Conservation (phyloP, 2,888 invertebrate genomes). For the Fissipunctia ypsillon region DNA sequence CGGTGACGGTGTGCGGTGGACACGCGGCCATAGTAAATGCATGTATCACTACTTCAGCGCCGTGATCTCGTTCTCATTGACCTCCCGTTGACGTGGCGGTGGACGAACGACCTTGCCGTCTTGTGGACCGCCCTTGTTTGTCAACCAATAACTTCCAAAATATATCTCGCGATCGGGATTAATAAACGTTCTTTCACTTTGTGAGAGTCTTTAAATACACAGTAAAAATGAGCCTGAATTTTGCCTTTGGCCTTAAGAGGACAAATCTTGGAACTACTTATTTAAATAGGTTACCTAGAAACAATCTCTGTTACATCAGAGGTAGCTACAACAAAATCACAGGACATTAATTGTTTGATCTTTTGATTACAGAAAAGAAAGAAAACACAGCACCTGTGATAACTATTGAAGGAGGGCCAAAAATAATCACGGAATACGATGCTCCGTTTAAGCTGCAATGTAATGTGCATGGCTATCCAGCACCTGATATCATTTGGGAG, state of each 20-base stretch:
- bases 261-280: too few relatives aligned
- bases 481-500: constrained; percentile 75
- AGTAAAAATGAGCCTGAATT: not conserved
- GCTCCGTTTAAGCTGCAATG: constrained; percentile 72
- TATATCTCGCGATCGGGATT: not conserved
- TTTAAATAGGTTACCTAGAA: not conserved
- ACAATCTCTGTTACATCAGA: not conserved
- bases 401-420: constrained; percentile 64
- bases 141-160: not conserved
- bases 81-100: too few relatives aligned
- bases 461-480: constrained; percentile 75
- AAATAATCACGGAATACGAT: constrained; percentile 64
- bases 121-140: not conserved
- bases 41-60: too few relatives aligned
- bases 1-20: too few relatives aligned
- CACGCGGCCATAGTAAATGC: too few relatives aligned
- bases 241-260: not conserved
- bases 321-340: too few relatives aligned
- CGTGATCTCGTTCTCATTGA: too few relatives aligned
- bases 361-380: constrained; percentile 57
- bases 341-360: not conserved
- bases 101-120: too few relatives aligned
- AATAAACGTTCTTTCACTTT: not conserved
- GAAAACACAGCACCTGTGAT: constrained; percentile 65
- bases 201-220: not conserved